Base-by-base conservation (phyloP, 2,888 invertebrate species). In the Capitulum mitella region DNA sequence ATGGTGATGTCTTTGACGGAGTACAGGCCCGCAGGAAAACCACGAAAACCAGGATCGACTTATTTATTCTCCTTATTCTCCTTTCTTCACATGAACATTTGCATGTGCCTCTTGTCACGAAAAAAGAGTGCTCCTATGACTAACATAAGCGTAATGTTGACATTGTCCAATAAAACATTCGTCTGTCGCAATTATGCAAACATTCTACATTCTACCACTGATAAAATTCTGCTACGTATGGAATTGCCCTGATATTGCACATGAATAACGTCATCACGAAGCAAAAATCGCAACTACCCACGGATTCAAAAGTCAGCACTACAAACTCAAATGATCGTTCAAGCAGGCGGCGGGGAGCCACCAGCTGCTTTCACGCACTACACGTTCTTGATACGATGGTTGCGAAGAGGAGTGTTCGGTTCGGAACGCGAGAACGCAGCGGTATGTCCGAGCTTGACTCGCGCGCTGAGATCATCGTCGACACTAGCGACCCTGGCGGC, bases 91-190 rank as follows among this genome's bases (percentile, higher is more conserved):
- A 19, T 34, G 19, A 64, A 16, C 64, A 10, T 19, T 34, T 10
- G 32, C 64, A 64, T 34, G 29, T 0, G 32, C 16, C 34, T 64
- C 10, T 14, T 29, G 5, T 19, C 64, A 29, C 64, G 16, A 19
- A 3, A 34, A 3, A 1, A 16, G 29, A 32, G 16, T 19, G 29
- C 16, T 10, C 6, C 29, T 26, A 34, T 64, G 64, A 64, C 64
- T 64, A 64, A 64, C 32, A 34, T 34, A 64, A 64, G 34, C 64
- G 64, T 64, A 64, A 19, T 64, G 64, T 64, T 61, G 64, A 64
- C 64, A 34, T 3, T 16, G 29, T 61, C 29, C 32, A 34, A 64
- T 34, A 16, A 19, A n/a, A n/a, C n/a, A n/a, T n/a, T n/a, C n/a
- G n/a, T n/a, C n/a, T n/a, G n/a, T n/a, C n/a, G n/a, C n/a, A n/a